Evolutionary conservation across 2,797 vertebrate genomes (phyloP).

Genomic region (Novumbra hubbsi): DNA sequence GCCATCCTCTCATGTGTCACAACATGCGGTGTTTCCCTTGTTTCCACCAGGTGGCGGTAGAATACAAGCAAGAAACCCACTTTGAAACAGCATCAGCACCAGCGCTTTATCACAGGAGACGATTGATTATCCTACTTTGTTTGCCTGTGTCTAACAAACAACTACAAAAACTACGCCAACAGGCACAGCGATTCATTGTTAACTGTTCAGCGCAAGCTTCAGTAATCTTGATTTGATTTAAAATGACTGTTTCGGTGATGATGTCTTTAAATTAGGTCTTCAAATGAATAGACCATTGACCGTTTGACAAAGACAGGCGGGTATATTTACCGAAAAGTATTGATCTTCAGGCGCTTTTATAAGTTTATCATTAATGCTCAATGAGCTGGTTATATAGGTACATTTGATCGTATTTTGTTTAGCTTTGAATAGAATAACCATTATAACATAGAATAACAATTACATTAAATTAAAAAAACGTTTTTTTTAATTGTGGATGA

Average conservation of each 20-base stretch:
- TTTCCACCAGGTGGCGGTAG: constrained; percentile 79
- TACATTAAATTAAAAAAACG: background rate
- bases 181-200: constrained; percentile 49
- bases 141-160: constrained; percentile 21
- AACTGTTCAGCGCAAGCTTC: constrained; percentile 37
- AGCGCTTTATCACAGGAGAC: constrained; percentile 37
- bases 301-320: constrained; percentile 25
- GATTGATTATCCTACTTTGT: constrained; percentile 23
- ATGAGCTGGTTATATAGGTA: background rate
- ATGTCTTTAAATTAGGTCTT: constrained; percentile 15
- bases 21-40: constrained; percentile 36
- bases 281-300: constrained; percentile 4
- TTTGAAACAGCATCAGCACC: constrained; percentile 34
- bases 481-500: background rate
- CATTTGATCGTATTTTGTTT: background rate
- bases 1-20: constrained; percentile 52
- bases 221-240: constrained; percentile 36
- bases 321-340: background rate
- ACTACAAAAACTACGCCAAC: constrained; percentile 35
- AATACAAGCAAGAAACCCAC: constrained; percentile 75
- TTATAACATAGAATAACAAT: background rate
- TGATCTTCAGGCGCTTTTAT: background rate
- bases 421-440: background rate
- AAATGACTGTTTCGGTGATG: constrained; percentile 10
- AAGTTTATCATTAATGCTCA: constrained; percentile 6